These are phyloP conservation scores for Limenitis camilla DNA, from an alignment of 2,888 invertebrate genomes.

Conservation along the genomic window DNA sequence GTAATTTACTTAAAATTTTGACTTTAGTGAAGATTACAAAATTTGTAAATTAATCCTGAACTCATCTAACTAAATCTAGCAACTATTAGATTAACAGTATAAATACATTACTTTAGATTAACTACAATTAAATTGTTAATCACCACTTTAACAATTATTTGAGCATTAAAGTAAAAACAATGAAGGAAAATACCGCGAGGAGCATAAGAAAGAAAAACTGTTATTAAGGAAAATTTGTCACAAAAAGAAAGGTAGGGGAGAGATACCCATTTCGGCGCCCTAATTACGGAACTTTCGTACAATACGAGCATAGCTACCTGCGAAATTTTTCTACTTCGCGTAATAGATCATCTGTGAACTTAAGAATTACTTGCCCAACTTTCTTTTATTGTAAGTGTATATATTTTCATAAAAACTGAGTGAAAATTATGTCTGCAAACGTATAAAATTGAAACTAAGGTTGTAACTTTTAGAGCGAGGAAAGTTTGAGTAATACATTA, in stretches of 20 bases:
- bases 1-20: neutral
- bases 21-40: no score
- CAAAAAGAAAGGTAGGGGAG: slow-evolving; percentile 25
- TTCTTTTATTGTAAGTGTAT: slow-evolving; percentile 14
- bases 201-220: slow-evolving; percentile 22
- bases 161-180: slow-evolving; percentile 21
- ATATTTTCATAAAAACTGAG: slow-evolving; percentile 4
- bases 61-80: no score
- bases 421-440: slow-evolving; percentile 2
- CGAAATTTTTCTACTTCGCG: slow-evolving; percentile 23
- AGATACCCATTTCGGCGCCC: slow-evolving; percentile 26
- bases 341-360: slow-evolving; percentile 25
- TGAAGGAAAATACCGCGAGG: slow-evolving; percentile 19
- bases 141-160: slow-evolving; percentile 11
- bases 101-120: no score
- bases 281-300: slow-evolving; percentile 28
- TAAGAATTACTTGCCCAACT: slow-evolving; percentile 23
- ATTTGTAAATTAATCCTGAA: no score
- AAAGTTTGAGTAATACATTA: neutral
- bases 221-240: slow-evolving; percentile 27
- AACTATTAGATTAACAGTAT: no score
- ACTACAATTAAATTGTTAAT: neutral
- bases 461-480: neutral
- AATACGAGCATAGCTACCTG: slow-evolving; percentile 24
- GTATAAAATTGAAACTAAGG: slow-evolving; percentile 4